phyloP scores from a whole-genome alignment of 2,797 vertebrate species.

The Onychomys arenicola region DNA sequence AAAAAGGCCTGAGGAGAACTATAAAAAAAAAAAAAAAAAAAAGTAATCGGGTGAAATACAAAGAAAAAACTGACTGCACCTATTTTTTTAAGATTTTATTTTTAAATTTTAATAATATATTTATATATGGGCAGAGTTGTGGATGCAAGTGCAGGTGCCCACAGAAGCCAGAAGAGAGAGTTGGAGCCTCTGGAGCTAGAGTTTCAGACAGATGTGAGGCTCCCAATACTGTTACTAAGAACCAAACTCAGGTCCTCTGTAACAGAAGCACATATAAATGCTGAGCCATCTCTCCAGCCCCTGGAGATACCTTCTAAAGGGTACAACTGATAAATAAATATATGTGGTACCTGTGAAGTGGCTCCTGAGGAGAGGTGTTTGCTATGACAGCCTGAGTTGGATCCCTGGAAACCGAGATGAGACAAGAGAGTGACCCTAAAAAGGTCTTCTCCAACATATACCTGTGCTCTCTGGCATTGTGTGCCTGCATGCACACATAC shows the following conservation, averaged over 20 bases:
- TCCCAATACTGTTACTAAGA: background rate
- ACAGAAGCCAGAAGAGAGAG: no score
- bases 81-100: background rate
- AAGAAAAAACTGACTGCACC: constrained; percentile 20
- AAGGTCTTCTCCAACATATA: background rate
- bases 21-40: background rate
- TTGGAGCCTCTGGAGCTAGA: background rate
- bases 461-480: background rate
- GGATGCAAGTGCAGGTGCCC: background rate
- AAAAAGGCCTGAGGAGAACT: background rate
- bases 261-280: background rate
- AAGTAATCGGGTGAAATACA: background rate
- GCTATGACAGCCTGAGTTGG: background rate
- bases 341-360: background rate
- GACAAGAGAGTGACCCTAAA: background rate
- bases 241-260: background rate
- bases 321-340: background rate
- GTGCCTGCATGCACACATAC: background rate
- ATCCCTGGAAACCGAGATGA: no score
- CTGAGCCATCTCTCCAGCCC: background rate
- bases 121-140: background rate
- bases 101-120: background rate
- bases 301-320: background rate
- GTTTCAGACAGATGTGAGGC: background rate
- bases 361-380: background rate